A percentile compares a stretch with the other conserved stretches of the same genome.
Conservation (phyloP, 2,888 invertebrate genomes). For the Psococerastis gibbosa region DNA sequence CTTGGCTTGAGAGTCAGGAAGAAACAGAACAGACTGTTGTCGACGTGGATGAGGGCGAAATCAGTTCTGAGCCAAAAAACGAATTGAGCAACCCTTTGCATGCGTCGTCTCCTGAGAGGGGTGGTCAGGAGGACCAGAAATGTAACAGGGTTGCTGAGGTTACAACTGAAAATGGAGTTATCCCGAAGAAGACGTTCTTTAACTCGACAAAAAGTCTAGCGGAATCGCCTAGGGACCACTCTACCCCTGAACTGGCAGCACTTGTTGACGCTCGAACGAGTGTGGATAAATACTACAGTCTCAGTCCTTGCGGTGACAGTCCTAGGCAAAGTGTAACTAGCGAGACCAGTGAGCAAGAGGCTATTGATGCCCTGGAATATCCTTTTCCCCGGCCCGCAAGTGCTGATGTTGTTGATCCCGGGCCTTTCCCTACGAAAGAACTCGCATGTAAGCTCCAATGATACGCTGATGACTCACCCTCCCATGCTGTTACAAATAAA, state of each 20-base stretch:
- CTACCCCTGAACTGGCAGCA: slow-evolving; percentile 10
- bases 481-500: too few relatives aligned
- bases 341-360: slow-evolving; percentile 3
- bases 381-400: background rate
- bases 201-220: background rate
- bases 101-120: slow-evolving; percentile 19
- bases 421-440: background rate
- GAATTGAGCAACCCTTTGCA: slow-evolving; percentile 22
- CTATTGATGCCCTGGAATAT: slow-evolving; percentile 5
- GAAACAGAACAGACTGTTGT: slow-evolving; percentile 17
- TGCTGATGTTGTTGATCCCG: background rate
- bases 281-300: slow-evolving; percentile 18
- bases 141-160: slow-evolving; percentile 2
- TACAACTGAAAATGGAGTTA: too few relatives aligned
- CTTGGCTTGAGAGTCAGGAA: slow-evolving; percentile 13
- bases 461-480: too few relatives aligned
- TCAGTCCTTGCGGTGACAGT: slow-evolving; percentile 14
- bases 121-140: slow-evolving; percentile 11
- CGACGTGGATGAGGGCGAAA: slow-evolving; percentile 19
- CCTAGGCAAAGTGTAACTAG: background rate
- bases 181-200: too few relatives aligned
- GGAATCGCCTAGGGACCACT: background rate
- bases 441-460: background rate
- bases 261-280: slow-evolving; percentile 17
- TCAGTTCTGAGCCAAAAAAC: slow-evolving; percentile 22